A percentile compares a stretch with the other conserved stretches of the same genome.
Conservation (phyloP, 2,113 vertebrate species). For the Datnioides undecimradiatus region DNA sequence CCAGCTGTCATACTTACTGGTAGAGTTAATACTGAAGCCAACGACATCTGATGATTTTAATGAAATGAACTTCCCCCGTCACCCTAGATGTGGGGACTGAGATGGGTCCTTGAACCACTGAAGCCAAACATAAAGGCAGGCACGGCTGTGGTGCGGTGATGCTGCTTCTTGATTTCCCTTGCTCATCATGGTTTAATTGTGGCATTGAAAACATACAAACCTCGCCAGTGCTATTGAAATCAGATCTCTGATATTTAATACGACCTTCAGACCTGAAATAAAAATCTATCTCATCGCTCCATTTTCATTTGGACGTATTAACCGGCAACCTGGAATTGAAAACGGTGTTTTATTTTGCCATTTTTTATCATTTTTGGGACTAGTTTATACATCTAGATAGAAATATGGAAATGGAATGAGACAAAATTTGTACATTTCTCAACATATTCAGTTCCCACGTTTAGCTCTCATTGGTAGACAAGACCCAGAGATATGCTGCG, state of each 20-base stretch:
- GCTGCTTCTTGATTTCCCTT: background rate
- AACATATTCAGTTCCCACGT: background rate
- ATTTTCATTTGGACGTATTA: background rate
- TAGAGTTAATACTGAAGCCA: background rate
- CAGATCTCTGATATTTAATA: background rate
- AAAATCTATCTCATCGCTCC: background rate
- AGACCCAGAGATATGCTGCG: background rate
- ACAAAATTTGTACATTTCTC: background rate
- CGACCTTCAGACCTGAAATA: constrained; percentile 8
- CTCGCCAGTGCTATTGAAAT: background rate
- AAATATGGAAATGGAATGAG: background rate
- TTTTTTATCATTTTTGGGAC: background rate
- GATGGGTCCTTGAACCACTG: background rate
- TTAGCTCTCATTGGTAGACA: background rate
- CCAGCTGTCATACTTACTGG: too few relatives aligned
- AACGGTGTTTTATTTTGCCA: background rate
- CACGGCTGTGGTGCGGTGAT: background rate
- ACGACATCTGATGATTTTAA: background rate
- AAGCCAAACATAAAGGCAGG: background rate
- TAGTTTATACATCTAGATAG: background rate
- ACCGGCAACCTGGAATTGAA: constrained; percentile 18
- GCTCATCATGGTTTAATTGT: background rate
- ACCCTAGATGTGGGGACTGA: background rate
- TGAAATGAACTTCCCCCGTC: background rate
- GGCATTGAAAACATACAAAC: background rate